Evolutionary conservation across 1,140 invertebrate genomes (phyloP), one percentile per base, ranked within the genome.

Genomic region (Babylonia areolata): DNA sequence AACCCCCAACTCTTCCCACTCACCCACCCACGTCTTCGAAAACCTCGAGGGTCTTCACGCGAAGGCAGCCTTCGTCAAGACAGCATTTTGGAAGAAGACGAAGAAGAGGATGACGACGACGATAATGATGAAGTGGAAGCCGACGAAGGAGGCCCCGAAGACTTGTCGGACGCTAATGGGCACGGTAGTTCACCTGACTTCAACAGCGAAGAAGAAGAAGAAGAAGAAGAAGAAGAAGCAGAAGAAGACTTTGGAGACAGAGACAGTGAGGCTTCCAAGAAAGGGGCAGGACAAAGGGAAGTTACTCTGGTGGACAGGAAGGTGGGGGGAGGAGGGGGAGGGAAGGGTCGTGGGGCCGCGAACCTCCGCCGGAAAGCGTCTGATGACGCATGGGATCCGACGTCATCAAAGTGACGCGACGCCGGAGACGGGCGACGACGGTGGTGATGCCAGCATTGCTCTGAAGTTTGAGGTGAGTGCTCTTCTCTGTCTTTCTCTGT

Each of bases 381-480:
- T n/a, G n/a, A n/a, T n/a, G n/a, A n/a, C n/a, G n/a, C n/a, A n/a
- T n/a, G n/a, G n/a, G n/a, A n/a, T n/a, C n/a, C n/a, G n/a, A n/a
- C n/a, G n/a, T n/a, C n/a, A n/a, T n/a, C n/a, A n/a, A n/a, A n/a
- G n/a, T n/a, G n/a, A n/a, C n/a, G n/a, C n/a, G n/a, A n/a, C 75
- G 37, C 40, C 75, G 40, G 75, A 77, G 20, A 40, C 28, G 17
- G 75, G 3, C 2, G 37, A 42, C 2, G 37, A 37, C 35, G 15
- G 28, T 39, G 35, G 39, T 17, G 6, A n/a, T 37, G 78, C 51
- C 15, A 89, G 86, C 20, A 85, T 89, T 28, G 89, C 88, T 20
- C 20, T 93, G 40, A 90, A 89, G 84, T 90, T 90, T 84, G 92
- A 93, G 86, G 82, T 91, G 28, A 73, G 73, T 9, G 17, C 9